These are phyloP conservation scores for Parelbella ahira DNA, from an alignment of 2,888 invertebrate species.

Conservation along the genomic window DNA sequence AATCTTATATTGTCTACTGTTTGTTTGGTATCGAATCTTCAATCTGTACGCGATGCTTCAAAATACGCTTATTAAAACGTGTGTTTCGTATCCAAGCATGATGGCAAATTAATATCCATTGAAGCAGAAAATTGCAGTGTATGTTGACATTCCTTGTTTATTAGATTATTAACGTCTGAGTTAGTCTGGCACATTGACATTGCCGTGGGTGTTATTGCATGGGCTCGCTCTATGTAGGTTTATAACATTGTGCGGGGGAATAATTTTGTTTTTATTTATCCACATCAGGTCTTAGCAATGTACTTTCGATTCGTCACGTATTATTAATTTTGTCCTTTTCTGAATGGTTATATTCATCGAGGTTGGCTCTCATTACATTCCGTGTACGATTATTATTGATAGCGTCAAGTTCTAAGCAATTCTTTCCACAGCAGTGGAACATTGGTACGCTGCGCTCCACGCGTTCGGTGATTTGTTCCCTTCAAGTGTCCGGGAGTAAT, in stretches of 20 bases:
- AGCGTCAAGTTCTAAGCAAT: conserved; percentile 24
- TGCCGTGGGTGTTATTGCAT: conserved; percentile 36
- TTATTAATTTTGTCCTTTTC: conserved; percentile 6
- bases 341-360: conserved; percentile 18
- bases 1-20: too few species aligned
- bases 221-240: conserved; percentile 9
- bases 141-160: conserved; percentile 28
- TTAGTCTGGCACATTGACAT: conserved; percentile 27
- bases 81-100: too few species aligned
- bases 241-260: too few species aligned
- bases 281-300: conserved; percentile 4
- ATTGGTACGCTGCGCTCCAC: conserved; percentile 51
- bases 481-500: conserved; percentile 59
- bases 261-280: conserved; percentile 12
- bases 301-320: conserved; percentile 3
- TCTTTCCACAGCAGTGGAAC: conserved; percentile 19
- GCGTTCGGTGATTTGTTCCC: conserved; percentile 47
- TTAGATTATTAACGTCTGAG: conserved; percentile 34
- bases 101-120: too few species aligned
- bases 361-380: conserved; percentile 26
- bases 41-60: too few species aligned
- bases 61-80: too few species aligned
- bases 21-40: too few species aligned
- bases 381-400: conserved; percentile 23
- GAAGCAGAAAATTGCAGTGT: too few species aligned